Evolutionary conservation across 53 echinoderm and acorn worm species (phyloP).

Genomic region (Arbacia lixula): DNA sequence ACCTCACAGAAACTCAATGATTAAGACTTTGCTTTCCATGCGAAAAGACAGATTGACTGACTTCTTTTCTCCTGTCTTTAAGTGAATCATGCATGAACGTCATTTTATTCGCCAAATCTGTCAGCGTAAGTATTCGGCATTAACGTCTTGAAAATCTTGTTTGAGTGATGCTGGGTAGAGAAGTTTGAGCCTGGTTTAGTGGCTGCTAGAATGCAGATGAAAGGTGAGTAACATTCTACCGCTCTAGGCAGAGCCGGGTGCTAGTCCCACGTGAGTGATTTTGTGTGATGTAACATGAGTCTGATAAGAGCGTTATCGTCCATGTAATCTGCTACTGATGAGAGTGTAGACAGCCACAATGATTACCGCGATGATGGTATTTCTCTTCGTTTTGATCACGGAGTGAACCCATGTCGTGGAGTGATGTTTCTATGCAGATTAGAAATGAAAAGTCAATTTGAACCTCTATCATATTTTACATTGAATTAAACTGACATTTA

Average conservation of each 20-base stretch:
- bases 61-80: too few species aligned
- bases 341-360: conserved; percentile 29
- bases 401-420: too few species aligned
- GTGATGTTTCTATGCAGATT: too few species aligned
- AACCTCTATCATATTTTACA: too few species aligned
- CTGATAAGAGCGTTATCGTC: conserved; percentile 1
- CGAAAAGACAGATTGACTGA: too few species aligned
- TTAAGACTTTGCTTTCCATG: too few species aligned
- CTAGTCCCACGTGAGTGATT: conserved; percentile 29
- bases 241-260: conserved; percentile 6
- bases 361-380: conserved; percentile 4
- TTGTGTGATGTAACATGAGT: conserved; percentile 9
- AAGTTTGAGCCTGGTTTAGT: conserved; percentile 6
- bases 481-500: too few species aligned
- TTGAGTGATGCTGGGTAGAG: too few species aligned
- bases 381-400: too few species aligned
- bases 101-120: conserved; percentile 20
- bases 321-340: conserved; percentile 30
- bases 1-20: too few species aligned
- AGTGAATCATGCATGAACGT: conserved; percentile 27
- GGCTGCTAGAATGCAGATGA: conserved; percentile 9
- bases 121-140: conserved; percentile 15
- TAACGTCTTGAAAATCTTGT: too few species aligned
- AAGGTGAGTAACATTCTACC: conserved; percentile 27
- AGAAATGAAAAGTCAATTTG: too few species aligned